Conservation (phyloP, 2,888 invertebrate species). For the Callinectes sapidus region DNA sequence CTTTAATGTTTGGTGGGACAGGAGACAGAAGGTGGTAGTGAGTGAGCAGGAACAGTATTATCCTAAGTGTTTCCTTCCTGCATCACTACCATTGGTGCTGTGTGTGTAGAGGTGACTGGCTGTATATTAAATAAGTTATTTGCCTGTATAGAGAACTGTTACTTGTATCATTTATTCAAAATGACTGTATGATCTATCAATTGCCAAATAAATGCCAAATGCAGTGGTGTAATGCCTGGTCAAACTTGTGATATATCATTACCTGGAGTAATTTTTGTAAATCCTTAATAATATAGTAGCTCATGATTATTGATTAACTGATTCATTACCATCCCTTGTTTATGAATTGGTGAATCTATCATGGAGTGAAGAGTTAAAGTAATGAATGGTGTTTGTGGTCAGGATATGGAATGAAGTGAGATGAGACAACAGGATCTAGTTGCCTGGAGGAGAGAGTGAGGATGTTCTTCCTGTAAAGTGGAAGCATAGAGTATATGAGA, state of each 20-base stretch:
- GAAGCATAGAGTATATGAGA: neutral
- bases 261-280: neutral
- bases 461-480: too few species aligned
- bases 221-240: neutral
- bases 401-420: neutral
- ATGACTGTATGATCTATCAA: neutral
- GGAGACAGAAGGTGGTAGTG: neutral
- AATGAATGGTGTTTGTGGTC: neutral
- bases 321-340: neutral
- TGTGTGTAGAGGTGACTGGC: neutral
- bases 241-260: neutral
- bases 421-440: neutral
- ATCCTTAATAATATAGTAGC: neutral
- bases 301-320: too few species aligned
- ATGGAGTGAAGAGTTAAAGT: neutral
- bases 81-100: neutral
- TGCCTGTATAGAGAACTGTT: neutral
- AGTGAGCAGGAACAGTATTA: neutral
- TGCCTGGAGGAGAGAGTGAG: too few species aligned
- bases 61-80: neutral
- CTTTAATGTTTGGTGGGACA: neutral
- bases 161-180: neutral
- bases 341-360: neutral
- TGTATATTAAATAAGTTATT: neutral
- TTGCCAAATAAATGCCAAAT: neutral